Evolutionary conservation across 2,797 vertebrate species (phyloP).

Genomic region (Manis crassicaudata): DNA sequence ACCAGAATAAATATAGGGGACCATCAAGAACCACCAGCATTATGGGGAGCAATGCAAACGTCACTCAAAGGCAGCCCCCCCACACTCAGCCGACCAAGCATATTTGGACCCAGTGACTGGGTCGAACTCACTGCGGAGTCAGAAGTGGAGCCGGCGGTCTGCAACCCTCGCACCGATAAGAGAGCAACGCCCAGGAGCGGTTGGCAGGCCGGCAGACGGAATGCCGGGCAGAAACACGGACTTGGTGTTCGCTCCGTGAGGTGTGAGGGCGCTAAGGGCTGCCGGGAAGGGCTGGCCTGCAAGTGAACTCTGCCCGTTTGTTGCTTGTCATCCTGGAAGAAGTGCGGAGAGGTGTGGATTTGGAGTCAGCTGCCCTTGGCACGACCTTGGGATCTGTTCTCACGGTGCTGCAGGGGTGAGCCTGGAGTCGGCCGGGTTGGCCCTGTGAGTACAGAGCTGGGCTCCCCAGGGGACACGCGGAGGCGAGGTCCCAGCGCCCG

Average conservation of each 20-base stretch:
- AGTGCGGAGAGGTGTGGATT: not conserved
- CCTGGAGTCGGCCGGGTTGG: too few relatives aligned
- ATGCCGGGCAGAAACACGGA: too few relatives aligned
- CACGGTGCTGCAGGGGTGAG: too few relatives aligned
- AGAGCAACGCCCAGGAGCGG: not conserved
- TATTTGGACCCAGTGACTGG: not conserved
- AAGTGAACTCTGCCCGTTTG: accelerated
- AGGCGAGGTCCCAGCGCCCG: too few relatives aligned
- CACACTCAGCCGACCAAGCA: not conserved
- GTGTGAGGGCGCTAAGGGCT: too few relatives aligned
- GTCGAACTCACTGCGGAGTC: not conserved
- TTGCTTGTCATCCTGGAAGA: too few relatives aligned
- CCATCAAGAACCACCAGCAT: not conserved
- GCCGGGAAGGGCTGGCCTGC: not conserved
- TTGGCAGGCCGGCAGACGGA: too few relatives aligned
- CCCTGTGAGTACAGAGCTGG: too few relatives aligned
- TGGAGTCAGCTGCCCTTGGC: not conserved
- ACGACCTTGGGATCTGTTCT: not conserved
- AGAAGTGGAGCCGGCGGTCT: not conserved
- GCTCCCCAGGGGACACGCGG: too few relatives aligned
- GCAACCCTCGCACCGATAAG: not conserved
- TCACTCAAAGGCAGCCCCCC: too few relatives aligned
- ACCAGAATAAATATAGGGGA: not conserved
- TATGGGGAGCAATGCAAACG: not conserved
- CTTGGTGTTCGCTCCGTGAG: too few relatives aligned